Evolutionary conservation across 2,113 vertebrate genomes (phyloP).

Genomic region (Calidris pugnax): DNA sequence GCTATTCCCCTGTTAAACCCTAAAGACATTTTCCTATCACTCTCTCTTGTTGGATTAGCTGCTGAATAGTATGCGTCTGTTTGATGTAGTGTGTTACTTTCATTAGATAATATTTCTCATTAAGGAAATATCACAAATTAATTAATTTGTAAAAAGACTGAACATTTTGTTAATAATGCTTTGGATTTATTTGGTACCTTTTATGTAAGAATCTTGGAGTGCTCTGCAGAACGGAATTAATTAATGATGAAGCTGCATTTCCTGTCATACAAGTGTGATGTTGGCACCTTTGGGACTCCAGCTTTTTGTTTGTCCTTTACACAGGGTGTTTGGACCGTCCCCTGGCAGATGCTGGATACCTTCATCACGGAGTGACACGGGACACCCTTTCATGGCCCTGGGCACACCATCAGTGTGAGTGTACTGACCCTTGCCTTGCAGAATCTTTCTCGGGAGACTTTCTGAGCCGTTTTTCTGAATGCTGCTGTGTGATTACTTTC

Average conservation of each 20-base stretch:
- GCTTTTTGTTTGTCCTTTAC: not conserved
- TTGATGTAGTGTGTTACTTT: conserved; percentile 21
- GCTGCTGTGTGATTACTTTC: not conserved
- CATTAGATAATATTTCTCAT: conserved; percentile 53
- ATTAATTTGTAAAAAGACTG: conserved; percentile 34
- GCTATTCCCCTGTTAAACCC: not conserved
- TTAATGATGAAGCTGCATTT: not conserved
- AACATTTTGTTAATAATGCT: conserved; percentile 12
- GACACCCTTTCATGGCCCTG: not conserved
- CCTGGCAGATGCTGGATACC: not conserved
- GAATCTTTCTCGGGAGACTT: not conserved
- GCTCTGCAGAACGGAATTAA: conserved; percentile 16
- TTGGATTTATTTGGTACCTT: conserved; percentile 6
- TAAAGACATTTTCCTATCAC: not conserved
- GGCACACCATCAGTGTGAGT: fast-evolving
- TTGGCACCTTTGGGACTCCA: not conserved
- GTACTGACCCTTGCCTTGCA: not conserved
- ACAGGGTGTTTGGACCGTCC: not conserved
- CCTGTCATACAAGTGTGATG: not conserved
- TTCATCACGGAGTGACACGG: not conserved
- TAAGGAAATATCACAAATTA: conserved; percentile 47
- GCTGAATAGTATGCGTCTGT: not conserved
- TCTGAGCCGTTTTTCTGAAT: not conserved
- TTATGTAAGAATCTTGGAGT: not conserved
- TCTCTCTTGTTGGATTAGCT: not conserved